These are phyloP conservation scores for Subacronicta megacephala DNA, from an alignment of 2,888 invertebrate species.

Conservation along the genomic window DNA sequence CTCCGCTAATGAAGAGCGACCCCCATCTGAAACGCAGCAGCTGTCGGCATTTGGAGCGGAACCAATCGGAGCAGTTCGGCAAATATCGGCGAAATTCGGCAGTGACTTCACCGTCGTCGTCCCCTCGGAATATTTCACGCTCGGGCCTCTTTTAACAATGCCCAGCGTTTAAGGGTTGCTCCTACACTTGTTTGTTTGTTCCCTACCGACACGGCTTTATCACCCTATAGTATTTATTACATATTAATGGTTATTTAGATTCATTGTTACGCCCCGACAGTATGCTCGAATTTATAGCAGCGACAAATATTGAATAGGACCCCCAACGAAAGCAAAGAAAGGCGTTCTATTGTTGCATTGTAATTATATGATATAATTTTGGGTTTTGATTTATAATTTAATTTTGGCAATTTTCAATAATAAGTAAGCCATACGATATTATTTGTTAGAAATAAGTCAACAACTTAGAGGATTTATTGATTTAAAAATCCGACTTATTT, in stretches of 20 bases:
- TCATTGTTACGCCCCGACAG: constrained; percentile 87
- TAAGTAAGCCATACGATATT: constrained; percentile 15
- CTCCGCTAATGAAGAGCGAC: constrained; percentile 87
- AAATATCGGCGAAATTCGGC: constrained; percentile 69
- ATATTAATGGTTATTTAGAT: constrained; percentile 90
- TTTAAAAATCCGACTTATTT: no score
- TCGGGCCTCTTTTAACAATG: constrained; percentile 73
- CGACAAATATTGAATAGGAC: constrained; percentile 82
- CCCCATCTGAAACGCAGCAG: constrained; percentile 88
- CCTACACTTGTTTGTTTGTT: constrained; percentile 88
- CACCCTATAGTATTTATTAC: constrained; percentile 89
- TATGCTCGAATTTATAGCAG: constrained; percentile 88
- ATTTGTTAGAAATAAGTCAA: neutral
- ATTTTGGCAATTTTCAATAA: constrained; percentile 46
- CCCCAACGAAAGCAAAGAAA: constrained; percentile 75
- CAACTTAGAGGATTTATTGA: no score
- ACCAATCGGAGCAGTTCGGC: constrained; percentile 79
- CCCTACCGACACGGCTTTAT: constrained; percentile 84
- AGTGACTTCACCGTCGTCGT: constrained; percentile 68
- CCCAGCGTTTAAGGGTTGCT: constrained; percentile 81
- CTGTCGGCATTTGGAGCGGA: constrained; percentile 87
- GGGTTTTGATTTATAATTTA: constrained; percentile 61
- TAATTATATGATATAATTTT: constrained; percentile 76
- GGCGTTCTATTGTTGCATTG: constrained; percentile 70
- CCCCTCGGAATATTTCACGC: constrained; percentile 72